Percentiles rank a stretch among this genome's conserved stretches.
Conservation (phyloP, 2,797 vertebrate species). For the Danio jaintianensis region DNA sequence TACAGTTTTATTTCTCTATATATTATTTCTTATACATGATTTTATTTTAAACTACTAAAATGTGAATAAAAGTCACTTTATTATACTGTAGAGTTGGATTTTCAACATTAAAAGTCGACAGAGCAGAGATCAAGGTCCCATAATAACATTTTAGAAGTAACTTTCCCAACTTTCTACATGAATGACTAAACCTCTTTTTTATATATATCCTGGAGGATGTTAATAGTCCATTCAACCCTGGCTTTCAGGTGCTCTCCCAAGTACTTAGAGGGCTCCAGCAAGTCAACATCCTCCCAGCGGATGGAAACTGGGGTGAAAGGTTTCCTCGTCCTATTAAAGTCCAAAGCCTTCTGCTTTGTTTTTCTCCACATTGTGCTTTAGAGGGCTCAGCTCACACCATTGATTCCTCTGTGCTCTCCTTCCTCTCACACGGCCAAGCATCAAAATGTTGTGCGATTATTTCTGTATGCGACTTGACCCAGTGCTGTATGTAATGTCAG, state of each 20-base stretch:
- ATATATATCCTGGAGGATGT: neutral
- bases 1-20: too few relatives aligned
- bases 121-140: too few relatives aligned
- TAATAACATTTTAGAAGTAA: too few relatives aligned
- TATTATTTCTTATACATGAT: too few relatives aligned
- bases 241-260: neutral
- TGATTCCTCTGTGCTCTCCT: neutral
- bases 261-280: neutral
- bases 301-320: constrained; percentile 17
- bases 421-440: constrained; percentile 7
- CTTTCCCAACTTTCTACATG: neutral
- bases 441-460: neutral
- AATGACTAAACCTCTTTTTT: neutral
- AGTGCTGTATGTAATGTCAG: neutral
- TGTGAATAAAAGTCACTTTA: too few relatives aligned
- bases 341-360: neutral
- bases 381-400: neutral
- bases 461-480: constrained; percentile 25
- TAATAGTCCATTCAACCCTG: neutral
- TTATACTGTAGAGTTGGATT: too few relatives aligned
- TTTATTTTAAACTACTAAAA: too few relatives aligned
- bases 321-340: neutral
- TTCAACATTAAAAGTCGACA: too few relatives aligned
- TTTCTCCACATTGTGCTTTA: neutral
- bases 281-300: constrained; percentile 5